A percentile compares a stretch with the other conserved stretches of the same genome.
Conservation (phyloP, 2,888 invertebrate species). For the Netelia melanura region DNA sequence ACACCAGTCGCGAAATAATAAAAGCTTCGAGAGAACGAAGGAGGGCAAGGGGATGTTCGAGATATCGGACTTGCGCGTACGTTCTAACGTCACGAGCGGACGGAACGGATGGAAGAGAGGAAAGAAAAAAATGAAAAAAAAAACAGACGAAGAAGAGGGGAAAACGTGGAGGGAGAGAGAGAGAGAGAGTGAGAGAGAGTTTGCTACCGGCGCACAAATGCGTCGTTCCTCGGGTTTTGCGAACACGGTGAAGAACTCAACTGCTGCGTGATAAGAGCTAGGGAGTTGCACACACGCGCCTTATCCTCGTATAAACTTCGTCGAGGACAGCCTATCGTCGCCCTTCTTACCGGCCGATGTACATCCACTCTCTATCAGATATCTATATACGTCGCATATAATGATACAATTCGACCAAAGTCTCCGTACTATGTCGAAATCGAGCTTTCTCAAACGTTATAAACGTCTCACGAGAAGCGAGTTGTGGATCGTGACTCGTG, state of each 20-base stretch:
- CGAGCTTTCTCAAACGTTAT: slow-evolving; percentile 1
- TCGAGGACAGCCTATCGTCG: background rate
- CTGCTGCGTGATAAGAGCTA: slow-evolving; percentile 9
- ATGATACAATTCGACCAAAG: background rate
- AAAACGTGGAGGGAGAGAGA: background rate
- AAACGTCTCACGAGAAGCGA: background rate
- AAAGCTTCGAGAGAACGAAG: slow-evolving; percentile 24
- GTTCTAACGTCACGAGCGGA: slow-evolving; percentile 20
- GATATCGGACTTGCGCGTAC: slow-evolving; percentile 57
- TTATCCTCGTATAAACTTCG: background rate
- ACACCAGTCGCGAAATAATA: slow-evolving; percentile 14
- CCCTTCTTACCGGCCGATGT: background rate
- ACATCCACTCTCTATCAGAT: background rate
- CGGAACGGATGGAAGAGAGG: background rate
- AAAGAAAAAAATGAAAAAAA: slow-evolving; percentile 13
- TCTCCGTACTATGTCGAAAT: background rate
- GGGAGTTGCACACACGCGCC: background rate
- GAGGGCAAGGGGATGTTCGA: slow-evolving; percentile 29
- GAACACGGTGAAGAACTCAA: background rate
- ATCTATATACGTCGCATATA: background rate
- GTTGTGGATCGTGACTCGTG: slow-evolving; percentile 82
- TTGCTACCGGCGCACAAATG: slow-evolving; percentile 34
- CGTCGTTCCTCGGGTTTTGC: slow-evolving; percentile 19
- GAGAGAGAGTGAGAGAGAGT: background rate
- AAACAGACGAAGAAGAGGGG: background rate